Conservation (phyloP, 2,888 invertebrate species). For the Drosophila histrio region DNA sequence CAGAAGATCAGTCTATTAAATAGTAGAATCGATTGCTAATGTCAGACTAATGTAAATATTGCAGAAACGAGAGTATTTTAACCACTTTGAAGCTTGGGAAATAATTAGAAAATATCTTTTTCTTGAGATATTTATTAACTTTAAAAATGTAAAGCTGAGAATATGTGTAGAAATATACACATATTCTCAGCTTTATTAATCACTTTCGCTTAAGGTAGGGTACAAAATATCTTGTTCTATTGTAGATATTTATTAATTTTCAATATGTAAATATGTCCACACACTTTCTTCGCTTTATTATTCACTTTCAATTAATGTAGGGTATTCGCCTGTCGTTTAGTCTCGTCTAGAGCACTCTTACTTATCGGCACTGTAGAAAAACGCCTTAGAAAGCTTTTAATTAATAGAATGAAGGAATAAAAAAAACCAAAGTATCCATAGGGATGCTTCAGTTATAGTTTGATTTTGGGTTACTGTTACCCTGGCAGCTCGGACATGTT, state of each 20-base stretch:
- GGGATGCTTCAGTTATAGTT: conserved; percentile 17
- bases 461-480: conserved; percentile 18
- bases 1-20: not conserved
- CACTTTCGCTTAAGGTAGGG: too few species aligned
- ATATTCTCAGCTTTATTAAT: not conserved
- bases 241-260: not conserved
- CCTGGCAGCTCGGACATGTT: conserved; percentile 53
- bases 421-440: not conserved
- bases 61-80: not conserved
- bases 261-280: too few species aligned
- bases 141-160: too few species aligned
- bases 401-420: not conserved
- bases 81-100: not conserved
- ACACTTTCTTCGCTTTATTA: too few species aligned
- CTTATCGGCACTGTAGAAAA: not conserved
- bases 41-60: not conserved
- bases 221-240: too few species aligned
- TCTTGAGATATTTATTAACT: too few species aligned
- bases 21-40: not conserved
- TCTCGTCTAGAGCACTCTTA: not conserved
- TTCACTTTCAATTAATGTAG: not conserved
- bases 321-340: not conserved
- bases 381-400: not conserved
- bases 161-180: too few species aligned
- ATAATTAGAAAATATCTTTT: not conserved